A percentile compares a stretch with the other conserved stretches of the same genome.
These are phyloP conservation scores for Xyliphius kryptos DNA, from an alignment of 2,113 vertebrate species.

Conservation along the genomic window DNA sequence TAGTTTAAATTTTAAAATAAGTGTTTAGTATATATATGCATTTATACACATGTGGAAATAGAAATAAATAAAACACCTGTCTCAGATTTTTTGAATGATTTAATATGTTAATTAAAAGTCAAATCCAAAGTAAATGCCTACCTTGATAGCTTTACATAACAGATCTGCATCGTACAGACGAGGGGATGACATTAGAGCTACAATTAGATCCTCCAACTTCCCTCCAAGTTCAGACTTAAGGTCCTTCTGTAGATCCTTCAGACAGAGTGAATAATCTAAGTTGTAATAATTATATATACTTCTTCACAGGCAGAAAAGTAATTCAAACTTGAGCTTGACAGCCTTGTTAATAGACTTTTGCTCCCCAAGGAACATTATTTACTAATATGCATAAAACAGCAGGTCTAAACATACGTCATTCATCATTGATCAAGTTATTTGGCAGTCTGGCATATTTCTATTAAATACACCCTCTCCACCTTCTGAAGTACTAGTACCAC, in stretches of 20 bases:
- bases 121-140: conserved; percentile 37
- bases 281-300: conserved; percentile 6
- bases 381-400: background rate
- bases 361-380: background rate
- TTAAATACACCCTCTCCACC: background rate
- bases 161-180: conserved; percentile 74
- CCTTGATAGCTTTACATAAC: conserved; percentile 87
- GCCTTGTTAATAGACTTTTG: conserved; percentile 10
- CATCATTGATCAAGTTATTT: background rate
- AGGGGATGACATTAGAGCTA: conserved; percentile 80
- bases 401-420: conserved; percentile 1
- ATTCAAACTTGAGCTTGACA: conserved; percentile 2
- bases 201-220: conserved; percentile 81
- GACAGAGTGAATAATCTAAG: background rate
- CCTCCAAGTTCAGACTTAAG: conserved; percentile 89
- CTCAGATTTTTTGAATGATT: too few relatives aligned
- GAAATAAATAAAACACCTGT: too few relatives aligned
- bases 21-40: too few relatives aligned
- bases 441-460: background rate
- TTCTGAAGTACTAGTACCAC: background rate
- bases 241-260: conserved; percentile 80
- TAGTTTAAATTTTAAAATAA: too few relatives aligned
- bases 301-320: conserved; percentile 10
- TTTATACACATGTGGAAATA: too few relatives aligned
- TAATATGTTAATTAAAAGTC: too few relatives aligned